Evolutionary conservation across 2,888 invertebrate genomes (phyloP).

Genomic region (Ceraclea dissimilis): DNA sequence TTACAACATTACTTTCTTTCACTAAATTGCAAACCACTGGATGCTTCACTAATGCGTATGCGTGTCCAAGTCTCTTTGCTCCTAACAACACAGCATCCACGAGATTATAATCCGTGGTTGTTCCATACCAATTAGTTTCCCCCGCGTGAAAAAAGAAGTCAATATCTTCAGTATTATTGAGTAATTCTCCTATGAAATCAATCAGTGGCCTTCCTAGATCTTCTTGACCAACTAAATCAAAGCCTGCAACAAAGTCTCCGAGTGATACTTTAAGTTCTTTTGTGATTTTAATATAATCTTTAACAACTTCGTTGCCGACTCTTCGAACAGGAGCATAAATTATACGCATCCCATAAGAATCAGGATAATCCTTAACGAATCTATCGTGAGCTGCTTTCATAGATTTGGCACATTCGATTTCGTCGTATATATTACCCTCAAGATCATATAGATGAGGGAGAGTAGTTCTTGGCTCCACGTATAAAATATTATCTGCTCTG

Average conservation of each 20-base stretch:
- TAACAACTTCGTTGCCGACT: conserved; percentile 36
- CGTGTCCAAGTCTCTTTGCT: conserved; percentile 65
- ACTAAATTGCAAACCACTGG: conserved; percentile 55
- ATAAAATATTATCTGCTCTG: conserved; percentile 60
- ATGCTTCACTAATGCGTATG: conserved; percentile 66
- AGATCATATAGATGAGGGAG: conserved; percentile 59
- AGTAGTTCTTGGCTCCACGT: conserved; percentile 59
- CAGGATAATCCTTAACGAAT: conserved; percentile 53
- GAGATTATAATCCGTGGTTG: conserved; percentile 60
- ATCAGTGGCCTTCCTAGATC: conserved; percentile 58
- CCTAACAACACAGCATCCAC: conserved; percentile 72
- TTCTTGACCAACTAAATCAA: conserved; percentile 76
- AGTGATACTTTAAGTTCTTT: conserved; percentile 41
- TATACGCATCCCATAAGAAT: conserved; percentile 61
- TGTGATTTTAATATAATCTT: conserved; percentile 39
- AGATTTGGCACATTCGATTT: conserved; percentile 48
- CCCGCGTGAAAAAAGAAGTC: conserved; percentile 74
- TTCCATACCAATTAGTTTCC: conserved; percentile 70
- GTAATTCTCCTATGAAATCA: conserved; percentile 51
- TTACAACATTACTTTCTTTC: conserved; percentile 52
- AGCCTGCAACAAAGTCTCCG: conserved; percentile 64
- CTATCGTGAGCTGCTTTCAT: conserved; percentile 50
- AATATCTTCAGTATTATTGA: conserved; percentile 43
- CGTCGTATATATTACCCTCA: conserved; percentile 49
- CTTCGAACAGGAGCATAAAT: conserved; percentile 59